These are phyloP conservation scores for Macropus fuliginosus DNA, from an alignment of 2,797 vertebrate genomes.

Conservation along the genomic window DNA sequence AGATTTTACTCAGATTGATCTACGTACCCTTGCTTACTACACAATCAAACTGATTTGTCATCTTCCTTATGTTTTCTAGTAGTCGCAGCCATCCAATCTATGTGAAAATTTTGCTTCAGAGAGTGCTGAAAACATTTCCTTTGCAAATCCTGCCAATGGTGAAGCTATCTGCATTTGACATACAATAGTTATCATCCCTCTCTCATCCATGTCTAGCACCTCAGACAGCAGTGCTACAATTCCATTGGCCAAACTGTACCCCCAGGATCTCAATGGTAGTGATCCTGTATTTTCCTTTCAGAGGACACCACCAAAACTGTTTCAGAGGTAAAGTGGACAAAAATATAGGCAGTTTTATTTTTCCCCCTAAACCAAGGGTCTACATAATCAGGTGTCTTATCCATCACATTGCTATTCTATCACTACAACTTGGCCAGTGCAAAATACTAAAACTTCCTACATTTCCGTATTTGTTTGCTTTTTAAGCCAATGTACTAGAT, in stretches of 20 bases:
- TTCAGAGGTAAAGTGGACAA: neutral
- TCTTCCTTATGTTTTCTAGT: neutral
- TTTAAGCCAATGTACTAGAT: neutral
- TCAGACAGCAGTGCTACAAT: neutral
- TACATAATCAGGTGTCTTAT: slow-evolving; percentile 4
- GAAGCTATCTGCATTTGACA: neutral
- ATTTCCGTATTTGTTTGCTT: neutral
- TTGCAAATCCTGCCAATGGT: neutral
- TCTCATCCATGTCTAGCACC: slow-evolving; percentile 1
- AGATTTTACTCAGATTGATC: slow-evolving; percentile 5
- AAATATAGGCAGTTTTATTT: neutral
- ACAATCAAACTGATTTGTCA: neutral
- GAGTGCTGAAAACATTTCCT: too few species aligned
- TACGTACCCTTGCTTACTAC: neutral
- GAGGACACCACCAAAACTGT: neutral
- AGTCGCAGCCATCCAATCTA: too few species aligned
- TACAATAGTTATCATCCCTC: neutral
- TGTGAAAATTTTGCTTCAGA: neutral
- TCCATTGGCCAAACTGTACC: neutral
- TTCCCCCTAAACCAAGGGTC: slow-evolving; percentile 1
- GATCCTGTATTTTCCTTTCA: neutral
- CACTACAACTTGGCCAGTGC: neutral
- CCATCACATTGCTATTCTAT: neutral
- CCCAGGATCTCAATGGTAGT: neutral
- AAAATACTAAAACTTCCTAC: slow-evolving; percentile 15